Base-by-base conservation (phyloP, 64 coral and sea anemone species). In the Actinia tenebrosa region DNA sequence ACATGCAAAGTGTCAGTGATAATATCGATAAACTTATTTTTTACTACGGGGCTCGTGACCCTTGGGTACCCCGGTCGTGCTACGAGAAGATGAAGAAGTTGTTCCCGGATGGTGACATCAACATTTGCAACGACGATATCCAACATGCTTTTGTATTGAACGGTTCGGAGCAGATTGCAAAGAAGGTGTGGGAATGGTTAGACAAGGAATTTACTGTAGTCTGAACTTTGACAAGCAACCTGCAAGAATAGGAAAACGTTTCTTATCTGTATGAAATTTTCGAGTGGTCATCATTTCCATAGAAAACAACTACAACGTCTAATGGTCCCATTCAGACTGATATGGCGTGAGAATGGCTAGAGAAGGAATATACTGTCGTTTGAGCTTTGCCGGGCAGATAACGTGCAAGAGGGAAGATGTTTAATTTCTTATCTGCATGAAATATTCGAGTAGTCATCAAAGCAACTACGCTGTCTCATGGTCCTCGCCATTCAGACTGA, bases 121-220 rank as follows among this genome's bases (percentile, higher is more conserved):
- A 89, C 22, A 64, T 97, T 15, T 87, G 91, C 55, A 68, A 97
- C 26, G 89, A 97, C 13, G 89, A 97, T 19, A 93, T 97, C n/a
- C 88, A 53, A 77, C 94, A 97, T 14, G 94, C 94, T 16, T 97
- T 97, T 47, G 94, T 97, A 56, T 60, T 97, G 53, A 88, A 97
- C 80, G 86, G 88, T 52, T 97, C 94, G 3, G 94, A 97, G 87
- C 62, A 90, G 17, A 87, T 97, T 1, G 94, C 94, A 18, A 86
- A 90, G 78, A 93, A 92, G 86, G 94, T 97, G 6, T 97, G 91
- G 94, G 91, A 56, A 83, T 97, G 94, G 94, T 87, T 97, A 19
- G 85, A 84, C 44, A 37, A 88, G 54, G 91, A 92, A 9, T 80
- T 88, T 16, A 63, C 86, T 63, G 59, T 87, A 44, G 53, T 92